Evolutionary conservation across 1,140 invertebrate species (phyloP), one percentile per base, ranked within the genome.

Genomic region (Tenebrio molitor): DNA sequence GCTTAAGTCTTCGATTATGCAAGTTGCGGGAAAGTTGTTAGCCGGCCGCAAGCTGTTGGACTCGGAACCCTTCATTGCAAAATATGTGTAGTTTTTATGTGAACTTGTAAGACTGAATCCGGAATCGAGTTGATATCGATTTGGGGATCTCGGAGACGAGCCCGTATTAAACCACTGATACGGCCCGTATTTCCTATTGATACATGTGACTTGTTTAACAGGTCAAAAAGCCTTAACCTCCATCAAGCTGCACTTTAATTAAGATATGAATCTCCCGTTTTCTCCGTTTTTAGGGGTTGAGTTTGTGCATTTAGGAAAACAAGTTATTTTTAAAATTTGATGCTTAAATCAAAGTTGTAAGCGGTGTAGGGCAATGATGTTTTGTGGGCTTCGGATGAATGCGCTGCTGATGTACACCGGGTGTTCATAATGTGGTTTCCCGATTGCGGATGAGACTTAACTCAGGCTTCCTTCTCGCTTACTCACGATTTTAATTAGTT

Each of bases 371-470:
- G 64, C 64, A 66, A 66, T 66, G 64, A 66, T 66, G 64, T 66
- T 66, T 66, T 66, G 64, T 42, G 64, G 64, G 64, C 64, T 58
- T 36, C 17, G 64, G 64, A 66, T 66, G 36, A 66, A 66, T 66
- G 36, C 64, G 64, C 64, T 66, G 64, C 64, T 66, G 64, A 66
- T 72, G 69, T 66, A 76, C 77, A 76, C 77, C 76, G 77, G 77
- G 72, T 78, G 77, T 78, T 78, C 70, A 77, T 78, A 78, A 78
- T 78, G 77, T 77, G 74, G 72, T 76, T 77, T 50, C 69, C 71
- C 76, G 70, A 69, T 74, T 76, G 74, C 70, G 70, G 72, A 78
- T 66, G 39, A 39, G 70, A 67, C 69, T 50, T 53, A 68, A 69
- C 72, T 68, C 76, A 68, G 29, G 50, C 70, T 74, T 70, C 70